phyloP scores from a whole-genome alignment of 2,797 vertebrate species.

The Sebastes trivittatus region DNA sequence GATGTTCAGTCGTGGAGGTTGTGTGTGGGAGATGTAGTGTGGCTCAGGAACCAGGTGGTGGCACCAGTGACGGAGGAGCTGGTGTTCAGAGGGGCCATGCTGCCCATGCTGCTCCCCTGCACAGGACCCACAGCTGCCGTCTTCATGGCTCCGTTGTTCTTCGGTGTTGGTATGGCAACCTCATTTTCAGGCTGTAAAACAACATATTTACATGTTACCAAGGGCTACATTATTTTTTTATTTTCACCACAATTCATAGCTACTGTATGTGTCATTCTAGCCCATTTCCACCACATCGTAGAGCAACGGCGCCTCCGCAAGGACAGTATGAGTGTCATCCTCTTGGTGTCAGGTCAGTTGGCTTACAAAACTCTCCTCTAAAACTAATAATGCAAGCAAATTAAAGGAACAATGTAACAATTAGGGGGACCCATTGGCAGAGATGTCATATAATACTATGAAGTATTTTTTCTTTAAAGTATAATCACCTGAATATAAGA shows the following conservation, averaged over 20 bases:
- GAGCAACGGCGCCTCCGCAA: slow-evolving; percentile 82
- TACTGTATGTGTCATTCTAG: slow-evolving; percentile 39
- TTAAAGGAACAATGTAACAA: no score
- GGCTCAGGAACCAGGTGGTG: slow-evolving; percentile 89
- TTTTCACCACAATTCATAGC: background rate
- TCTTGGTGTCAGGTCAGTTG: slow-evolving; percentile 48
- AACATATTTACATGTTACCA: background rate
- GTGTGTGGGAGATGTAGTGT: slow-evolving; percentile 82
- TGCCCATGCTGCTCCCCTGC: slow-evolving; percentile 87
- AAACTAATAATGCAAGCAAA: background rate
- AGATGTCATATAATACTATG: accelerated
- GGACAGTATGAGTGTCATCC: slow-evolving; percentile 59
- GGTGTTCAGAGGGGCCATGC: slow-evolving; percentile 87
- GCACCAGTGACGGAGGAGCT: slow-evolving; percentile 87
- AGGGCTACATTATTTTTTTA: background rate
- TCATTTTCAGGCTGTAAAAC: background rate
- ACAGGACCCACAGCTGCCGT: slow-evolving; percentile 79
- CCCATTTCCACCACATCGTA: slow-evolving; percentile 85
- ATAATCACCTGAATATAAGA: no score
- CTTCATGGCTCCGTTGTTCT: slow-evolving; percentile 84
- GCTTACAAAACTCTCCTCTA: background rate
- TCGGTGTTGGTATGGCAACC: slow-evolving; percentile 78
- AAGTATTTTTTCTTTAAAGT: accelerated
- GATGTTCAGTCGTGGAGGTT: slow-evolving; percentile 81
- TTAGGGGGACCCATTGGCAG: no score